Evolutionary conservation across 2,888 invertebrate species (phyloP).

Genomic region (Melinaea marsaeus): DNA sequence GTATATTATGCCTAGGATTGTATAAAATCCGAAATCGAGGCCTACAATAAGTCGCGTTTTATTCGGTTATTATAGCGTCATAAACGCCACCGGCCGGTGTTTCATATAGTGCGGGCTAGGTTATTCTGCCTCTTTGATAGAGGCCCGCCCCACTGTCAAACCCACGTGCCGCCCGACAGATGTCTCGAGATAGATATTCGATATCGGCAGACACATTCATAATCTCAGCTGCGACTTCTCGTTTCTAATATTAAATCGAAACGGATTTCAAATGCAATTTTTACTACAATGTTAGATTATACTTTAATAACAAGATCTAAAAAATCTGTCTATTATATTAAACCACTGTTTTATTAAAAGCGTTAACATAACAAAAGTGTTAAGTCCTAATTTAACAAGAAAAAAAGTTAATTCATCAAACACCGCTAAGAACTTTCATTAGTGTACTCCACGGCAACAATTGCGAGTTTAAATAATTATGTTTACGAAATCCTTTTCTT

Average conservation of each 20-base stretch:
- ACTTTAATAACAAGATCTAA: neutral
- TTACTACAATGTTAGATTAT: neutral
- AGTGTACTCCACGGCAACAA: constrained; percentile 66
- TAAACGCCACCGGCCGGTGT: constrained; percentile 77
- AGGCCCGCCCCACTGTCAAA: constrained; percentile 63
- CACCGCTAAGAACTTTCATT: constrained; percentile 66
- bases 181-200: constrained; percentile 73
- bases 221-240: constrained; percentile 71
- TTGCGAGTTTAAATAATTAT: constrained; percentile 76
- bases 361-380: constrained; percentile 8
- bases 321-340: neutral
- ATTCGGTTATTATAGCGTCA: constrained; percentile 77
- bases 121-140: constrained; percentile 67
- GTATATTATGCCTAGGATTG: constrained; percentile 54
- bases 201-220: constrained; percentile 77
- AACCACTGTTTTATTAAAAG: neutral
- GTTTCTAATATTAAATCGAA: constrained; percentile 72
- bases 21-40: constrained; percentile 74
- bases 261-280: constrained; percentile 14
- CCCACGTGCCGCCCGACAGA: constrained; percentile 73
- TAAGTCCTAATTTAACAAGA: constrained; percentile 57
- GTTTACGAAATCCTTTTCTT: constrained; percentile 77
- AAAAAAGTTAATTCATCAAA: constrained; percentile 61
- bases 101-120: constrained; percentile 75
- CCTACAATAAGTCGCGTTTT: constrained; percentile 77